These are phyloP conservation scores for Colossoma macropomum DNA, from an alignment of 2,113 vertebrate genomes.

Conservation along the genomic window DNA sequence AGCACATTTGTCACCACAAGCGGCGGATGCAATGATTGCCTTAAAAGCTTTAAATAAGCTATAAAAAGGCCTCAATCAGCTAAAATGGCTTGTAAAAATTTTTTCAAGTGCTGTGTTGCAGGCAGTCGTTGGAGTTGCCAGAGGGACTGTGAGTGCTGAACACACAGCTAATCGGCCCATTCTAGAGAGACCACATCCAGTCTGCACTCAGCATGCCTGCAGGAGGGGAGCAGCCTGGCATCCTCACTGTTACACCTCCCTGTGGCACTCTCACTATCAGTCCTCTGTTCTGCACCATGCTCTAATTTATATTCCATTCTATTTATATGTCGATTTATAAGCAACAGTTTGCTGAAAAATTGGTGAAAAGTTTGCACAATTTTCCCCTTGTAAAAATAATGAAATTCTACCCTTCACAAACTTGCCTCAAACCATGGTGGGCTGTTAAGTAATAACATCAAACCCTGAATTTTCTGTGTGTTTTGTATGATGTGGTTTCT, in stretches of 20 bases:
- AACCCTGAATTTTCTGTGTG: too few species aligned
- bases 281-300: too few species aligned
- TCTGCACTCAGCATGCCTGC: background rate
- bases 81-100: background rate
- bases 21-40: background rate
- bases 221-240: background rate
- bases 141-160: background rate
- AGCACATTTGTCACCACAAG: background rate
- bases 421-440: too few species aligned
- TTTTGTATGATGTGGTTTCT: too few species aligned
- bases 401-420: too few species aligned
- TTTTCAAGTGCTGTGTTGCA: background rate
- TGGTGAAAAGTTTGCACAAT: too few species aligned
- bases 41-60: conserved; percentile 5
- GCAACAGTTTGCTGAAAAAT: too few species aligned
- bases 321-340: too few species aligned
- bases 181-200: background rate
- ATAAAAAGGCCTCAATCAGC: conserved; percentile 3
- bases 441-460: too few species aligned
- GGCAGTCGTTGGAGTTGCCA: background rate
- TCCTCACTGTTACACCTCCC: background rate
- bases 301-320: too few species aligned
- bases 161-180: background rate
- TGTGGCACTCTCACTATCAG: background rate
- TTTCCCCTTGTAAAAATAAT: too few species aligned